Evolutionary conservation across 2,797 vertebrate species (phyloP), one percentile per base, ranked within the genome.

Genomic region (Tokudaia tokunoshimensis): DNA sequence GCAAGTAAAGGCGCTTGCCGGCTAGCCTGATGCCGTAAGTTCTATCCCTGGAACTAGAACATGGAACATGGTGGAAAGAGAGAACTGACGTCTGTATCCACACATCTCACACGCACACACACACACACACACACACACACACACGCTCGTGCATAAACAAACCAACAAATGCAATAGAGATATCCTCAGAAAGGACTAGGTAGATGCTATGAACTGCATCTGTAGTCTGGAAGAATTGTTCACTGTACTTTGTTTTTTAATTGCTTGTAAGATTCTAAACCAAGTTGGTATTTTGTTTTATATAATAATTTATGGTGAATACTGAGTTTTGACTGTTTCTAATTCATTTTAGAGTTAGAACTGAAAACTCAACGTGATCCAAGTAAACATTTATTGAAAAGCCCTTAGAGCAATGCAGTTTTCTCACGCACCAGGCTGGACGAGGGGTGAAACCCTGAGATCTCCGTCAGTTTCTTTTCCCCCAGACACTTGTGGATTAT

Each of bases 221-320:
- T 93, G 22, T 85, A 29, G 61, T 92, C 12, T 75, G 17, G 57
- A 92, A 26, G 65, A 91, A 50, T 65, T 70, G 1, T 84, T 95
- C 92, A 59, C 61, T 91, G 10, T 41, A 19, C 24, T 37, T 85
- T 92, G 29, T 94, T 94, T 70, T 37, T 81, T 37, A 97, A 85
- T 93, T 52, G 55, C 34, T 96, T 96, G 7, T 90, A 63, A 74
- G 37, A 41, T 91, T 90, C 86, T 63, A 85, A 63, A 9, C 52
- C 10, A 82, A 29, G 37, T 91, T 91, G 47, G 44, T 76, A 63
- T 89, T 97, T 97, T 87, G 44, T 92, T 92, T 85, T 95, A 20
- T 89, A 59, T 96, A 78, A 63, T 91, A 92, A 72, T 67, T 91
- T 95, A 59, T 72, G 74, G 55, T 52, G 85, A 79, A 90, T 76